Evolutionary conservation across 2,113 vertebrate genomes (phyloP).

Genomic region (Ceratotherium simum): DNA sequence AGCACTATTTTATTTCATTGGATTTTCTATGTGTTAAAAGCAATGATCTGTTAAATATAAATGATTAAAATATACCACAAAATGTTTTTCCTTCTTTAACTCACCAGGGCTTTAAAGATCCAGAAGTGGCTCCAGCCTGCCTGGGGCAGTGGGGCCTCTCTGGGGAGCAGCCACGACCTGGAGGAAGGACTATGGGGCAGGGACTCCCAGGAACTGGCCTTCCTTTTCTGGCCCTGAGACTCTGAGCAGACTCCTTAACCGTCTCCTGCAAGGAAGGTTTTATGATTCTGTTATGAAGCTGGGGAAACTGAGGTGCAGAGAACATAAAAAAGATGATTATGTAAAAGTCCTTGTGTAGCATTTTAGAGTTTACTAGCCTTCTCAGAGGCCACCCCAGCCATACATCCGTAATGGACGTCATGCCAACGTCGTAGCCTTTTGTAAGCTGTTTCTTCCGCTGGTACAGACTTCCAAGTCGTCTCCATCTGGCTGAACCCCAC

Average conservation of each 20-base stretch:
- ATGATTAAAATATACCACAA: neutral
- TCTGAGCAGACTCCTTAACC: neutral
- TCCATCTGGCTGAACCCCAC: neutral
- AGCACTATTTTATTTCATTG: neutral
- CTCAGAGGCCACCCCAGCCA: neutral
- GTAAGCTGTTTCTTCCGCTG: neutral
- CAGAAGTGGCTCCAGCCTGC: neutral
- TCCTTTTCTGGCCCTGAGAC: neutral
- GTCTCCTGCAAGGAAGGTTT: neutral
- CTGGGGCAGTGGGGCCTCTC: neutral
- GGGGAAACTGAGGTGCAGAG: neutral
- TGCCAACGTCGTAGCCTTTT: neutral
- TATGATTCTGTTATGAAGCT: neutral
- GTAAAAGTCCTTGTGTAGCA: neutral
- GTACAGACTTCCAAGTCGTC: neutral
- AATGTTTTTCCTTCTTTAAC: neutral
- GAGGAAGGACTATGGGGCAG: neutral
- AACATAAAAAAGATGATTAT: neutral
- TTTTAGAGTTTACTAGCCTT: neutral
- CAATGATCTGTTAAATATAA: neutral
- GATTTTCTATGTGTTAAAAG: neutral
- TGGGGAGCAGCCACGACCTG: neutral
- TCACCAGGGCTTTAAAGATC: neutral
- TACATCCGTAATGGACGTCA: neutral
- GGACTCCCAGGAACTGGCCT: neutral